Evolutionary conservation across 37 sponge, comb jelly and placozoan species (phyloP).

Genomic region (Eunapius fragilis): DNA sequence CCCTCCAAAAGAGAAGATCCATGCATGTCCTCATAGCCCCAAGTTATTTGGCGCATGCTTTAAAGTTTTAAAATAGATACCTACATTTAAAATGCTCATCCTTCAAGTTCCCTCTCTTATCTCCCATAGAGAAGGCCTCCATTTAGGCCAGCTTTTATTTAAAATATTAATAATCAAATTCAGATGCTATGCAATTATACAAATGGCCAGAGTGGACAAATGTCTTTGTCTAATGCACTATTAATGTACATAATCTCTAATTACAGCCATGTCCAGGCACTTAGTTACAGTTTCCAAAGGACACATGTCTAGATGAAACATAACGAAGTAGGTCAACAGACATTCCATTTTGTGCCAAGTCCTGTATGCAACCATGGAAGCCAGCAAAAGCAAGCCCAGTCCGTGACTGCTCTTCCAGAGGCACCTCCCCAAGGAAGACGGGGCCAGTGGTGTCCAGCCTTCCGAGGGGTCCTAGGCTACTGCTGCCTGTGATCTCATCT

Average conservation of each 20-base stretch:
- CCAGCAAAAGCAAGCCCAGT: conserved; percentile 3
- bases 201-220: too few relatives aligned
- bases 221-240: background rate
- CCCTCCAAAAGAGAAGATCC: too few relatives aligned
- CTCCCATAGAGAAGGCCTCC: too few relatives aligned
- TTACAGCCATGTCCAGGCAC: background rate
- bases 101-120: too few relatives aligned
- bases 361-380: conserved; percentile 41
- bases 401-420: background rate
- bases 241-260: background rate
- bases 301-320: conserved; percentile 11
- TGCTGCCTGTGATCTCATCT: background rate
- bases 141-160: too few relatives aligned
- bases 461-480: conserved; percentile 8
- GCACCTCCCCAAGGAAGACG: conserved; percentile 37
- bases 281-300: conserved; percentile 61
- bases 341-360: conserved; percentile 31
- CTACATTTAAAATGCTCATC: too few relatives aligned
- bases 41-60: too few relatives aligned
- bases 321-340: conserved; percentile 20
- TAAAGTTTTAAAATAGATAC: too few relatives aligned
- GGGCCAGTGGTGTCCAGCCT: conserved; percentile 40
- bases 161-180: too few relatives aligned
- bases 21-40: too few relatives aligned
- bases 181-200: too few relatives aligned